Base-by-base conservation (phyloP, 2,888 invertebrate species). In the Lasioglossum leucozonium region DNA sequence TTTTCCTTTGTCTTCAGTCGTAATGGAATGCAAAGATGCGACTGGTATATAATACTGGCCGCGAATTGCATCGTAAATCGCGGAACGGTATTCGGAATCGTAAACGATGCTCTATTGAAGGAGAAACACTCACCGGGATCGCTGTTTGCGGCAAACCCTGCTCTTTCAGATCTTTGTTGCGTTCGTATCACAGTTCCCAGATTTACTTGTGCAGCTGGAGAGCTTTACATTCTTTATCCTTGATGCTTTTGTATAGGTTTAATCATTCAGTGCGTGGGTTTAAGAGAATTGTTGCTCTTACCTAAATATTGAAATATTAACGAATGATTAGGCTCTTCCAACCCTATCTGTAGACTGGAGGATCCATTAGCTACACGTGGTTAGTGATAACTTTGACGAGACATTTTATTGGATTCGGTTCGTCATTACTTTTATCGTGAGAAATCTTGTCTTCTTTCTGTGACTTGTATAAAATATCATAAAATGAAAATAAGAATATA, bases 41-140 rank as follows among this genome's bases (percentile, higher is more conserved):
- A 77, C 67, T 67, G 42, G 78, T 67, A 37, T 71, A 76, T 81
- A 76, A 81, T 44, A 42, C 37, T 72, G 65, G 65, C 51, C 47
- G 73, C 51, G 77, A 72, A 75, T 72, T 37, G 82, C 84, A 65
- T 78, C 81, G 74, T 78, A 82, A 84, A 65, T 84, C 47, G 74
- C 42, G 65, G 40, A 34, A 67, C 40, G 34, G 44, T 42, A 65
- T 58, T 67, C 75, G 78, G 37, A 26, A 72, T 78, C 74, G 71
- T 71, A 58, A 30, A 40, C 58, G 40, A 4, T 65, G 26, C 16
- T 72, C 4, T n/a, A 65, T 72, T 44, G 40, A 22, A 10, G 37
- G 34, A 51, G 55, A 42, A 51, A 77, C 40, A 42, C 40, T 74
- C 55, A n/a, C n/a, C 8, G 76, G 37, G 47, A 8, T 0, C 26